Evolutionary conservation across 2,797 vertebrate genomes (phyloP), one percentile per base, ranked within the genome.

Genomic region (Falco peregrinus): DNA sequence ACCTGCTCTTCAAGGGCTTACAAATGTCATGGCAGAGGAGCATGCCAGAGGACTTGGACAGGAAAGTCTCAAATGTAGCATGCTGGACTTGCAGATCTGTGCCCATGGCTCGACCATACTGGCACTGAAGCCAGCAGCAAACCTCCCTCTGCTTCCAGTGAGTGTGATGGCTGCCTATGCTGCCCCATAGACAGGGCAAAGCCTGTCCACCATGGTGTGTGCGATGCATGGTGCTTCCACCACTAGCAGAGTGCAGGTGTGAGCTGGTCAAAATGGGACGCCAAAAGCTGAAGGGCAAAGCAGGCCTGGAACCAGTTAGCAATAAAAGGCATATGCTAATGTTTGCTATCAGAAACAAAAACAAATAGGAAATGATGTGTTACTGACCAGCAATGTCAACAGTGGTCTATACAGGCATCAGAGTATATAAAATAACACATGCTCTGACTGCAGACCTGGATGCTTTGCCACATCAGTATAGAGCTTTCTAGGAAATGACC

Each of bases 401-500:
- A 93, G 48, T 25, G 63, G 65, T 95, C 68, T 78, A 54, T 73
- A 92, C 35, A 92, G 74, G 64, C 85, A 94, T 92, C 89, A 93
- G 76, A 88, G 76, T 67, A 79, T 95, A 84, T 93, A 96, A 93
- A 94, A 96, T 89, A 97, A 93, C 68, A 94, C 83, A 92, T 86
- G 84, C 47, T 94, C 84, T 95, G 91, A 92, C 92, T 97, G 94
- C 65, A 93, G 92, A 83, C 59, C 79, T 85, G 35, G 43, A 13
- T 3, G 8, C 88, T 95, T 93, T 90, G 95, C 95, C 96, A 96
- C 89, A 93, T 94, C 71, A 95, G 80, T 83, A 96, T 79, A 90
- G 25, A 90, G 56, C 93, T 97, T 97, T 93, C 95, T 96, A 97
- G 90, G 89, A 97, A 98, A 93, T 59, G 0, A 96, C 84, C 64